These are phyloP conservation scores for Drosophila nigrodunni DNA, from an alignment of 1,140 invertebrate genomes.

Conservation along the genomic window DNA sequence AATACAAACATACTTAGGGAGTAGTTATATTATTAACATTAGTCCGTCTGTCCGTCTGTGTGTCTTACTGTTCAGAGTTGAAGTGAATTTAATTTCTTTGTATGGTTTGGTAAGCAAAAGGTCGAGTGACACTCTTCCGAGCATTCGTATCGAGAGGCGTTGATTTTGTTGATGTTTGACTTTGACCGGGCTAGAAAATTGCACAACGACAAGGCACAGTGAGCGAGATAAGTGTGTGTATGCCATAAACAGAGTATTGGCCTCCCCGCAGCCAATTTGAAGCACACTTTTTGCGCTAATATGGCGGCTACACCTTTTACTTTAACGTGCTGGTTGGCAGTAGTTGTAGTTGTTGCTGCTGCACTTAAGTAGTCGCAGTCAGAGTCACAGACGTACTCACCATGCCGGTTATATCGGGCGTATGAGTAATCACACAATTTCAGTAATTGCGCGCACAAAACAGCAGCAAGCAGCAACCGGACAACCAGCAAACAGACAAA, in stretches of 20 bases:
- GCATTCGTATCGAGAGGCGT: slow-evolving; percentile 45
- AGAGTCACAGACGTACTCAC: slow-evolving; percentile 33
- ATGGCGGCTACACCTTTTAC: slow-evolving; percentile 78
- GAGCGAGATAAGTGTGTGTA: slow-evolving; percentile 27
- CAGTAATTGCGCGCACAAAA: slow-evolving; percentile 73
- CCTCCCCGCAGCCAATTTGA: slow-evolving; percentile 76
- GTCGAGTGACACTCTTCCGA: slow-evolving; percentile 77
- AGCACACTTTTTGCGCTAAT: slow-evolving; percentile 78
- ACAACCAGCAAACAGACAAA: slow-evolving; percentile 32
- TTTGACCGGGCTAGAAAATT: slow-evolving; percentile 68
- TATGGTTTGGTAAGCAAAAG: slow-evolving; percentile 58
- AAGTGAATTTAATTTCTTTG: slow-evolving; percentile 76
- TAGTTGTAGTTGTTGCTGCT: slow-evolving; percentile 24
- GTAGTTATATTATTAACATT: slow-evolving; percentile 43
- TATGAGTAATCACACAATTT: slow-evolving; percentile 81
- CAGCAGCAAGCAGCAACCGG: slow-evolving; percentile 47
- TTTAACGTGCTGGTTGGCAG: slow-evolving; percentile 56
- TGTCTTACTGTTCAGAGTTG: slow-evolving; percentile 3
- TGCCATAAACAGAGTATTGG: slow-evolving; percentile 77
- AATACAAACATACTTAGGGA: neutral
- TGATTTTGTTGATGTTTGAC: slow-evolving; percentile 55
- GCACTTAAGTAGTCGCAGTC: slow-evolving; percentile 35
- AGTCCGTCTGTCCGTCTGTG: slow-evolving; percentile 3
- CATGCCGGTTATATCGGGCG: slow-evolving; percentile 79
- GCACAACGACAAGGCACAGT: slow-evolving; percentile 56